A percentile compares a stretch with the other conserved stretches of the same genome.
Evolutionary conservation across 2,797 vertebrate species (phyloP).

Genomic region (Notamacropus eugenii): DNA sequence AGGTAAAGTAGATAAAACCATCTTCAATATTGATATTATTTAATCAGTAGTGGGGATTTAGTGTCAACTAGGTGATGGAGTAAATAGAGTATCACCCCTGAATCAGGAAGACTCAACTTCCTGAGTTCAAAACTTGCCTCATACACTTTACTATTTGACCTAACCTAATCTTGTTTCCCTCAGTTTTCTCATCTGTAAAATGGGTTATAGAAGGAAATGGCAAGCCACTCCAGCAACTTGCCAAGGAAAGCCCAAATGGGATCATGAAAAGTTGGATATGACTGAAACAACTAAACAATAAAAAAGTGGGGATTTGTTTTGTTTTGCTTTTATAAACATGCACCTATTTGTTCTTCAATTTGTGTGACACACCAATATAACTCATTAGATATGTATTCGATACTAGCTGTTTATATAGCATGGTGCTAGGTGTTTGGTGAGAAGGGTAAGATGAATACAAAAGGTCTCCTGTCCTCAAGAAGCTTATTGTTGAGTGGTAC

Average conservation of each 20-base stretch:
- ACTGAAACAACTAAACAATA: neutral
- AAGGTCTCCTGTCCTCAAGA: neutral
- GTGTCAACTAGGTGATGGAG: neutral
- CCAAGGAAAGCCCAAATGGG: neutral
- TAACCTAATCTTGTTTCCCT: neutral
- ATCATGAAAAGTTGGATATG: neutral
- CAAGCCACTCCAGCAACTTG: neutral
- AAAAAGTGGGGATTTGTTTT: neutral
- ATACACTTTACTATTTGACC: neutral
- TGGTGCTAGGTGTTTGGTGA: neutral
- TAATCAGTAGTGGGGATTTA: neutral
- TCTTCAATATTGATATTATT: neutral
- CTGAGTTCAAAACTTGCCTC: neutral
- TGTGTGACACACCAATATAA: neutral
- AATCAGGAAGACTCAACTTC: neutral
- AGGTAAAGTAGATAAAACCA: conserved; percentile 55
- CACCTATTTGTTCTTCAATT: neutral
- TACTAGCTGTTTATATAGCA: neutral
- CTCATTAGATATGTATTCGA: neutral
- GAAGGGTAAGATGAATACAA: neutral
- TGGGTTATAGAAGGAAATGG: neutral
- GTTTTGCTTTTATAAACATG: neutral
- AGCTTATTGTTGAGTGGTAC: neutral
- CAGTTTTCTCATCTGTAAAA: neutral
- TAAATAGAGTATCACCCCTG: neutral